A percentile compares a stretch with the other conserved stretches of the same genome.
Conservation (phyloP, 2,113 vertebrate genomes). For the Poecilia latipinna region DNA sequence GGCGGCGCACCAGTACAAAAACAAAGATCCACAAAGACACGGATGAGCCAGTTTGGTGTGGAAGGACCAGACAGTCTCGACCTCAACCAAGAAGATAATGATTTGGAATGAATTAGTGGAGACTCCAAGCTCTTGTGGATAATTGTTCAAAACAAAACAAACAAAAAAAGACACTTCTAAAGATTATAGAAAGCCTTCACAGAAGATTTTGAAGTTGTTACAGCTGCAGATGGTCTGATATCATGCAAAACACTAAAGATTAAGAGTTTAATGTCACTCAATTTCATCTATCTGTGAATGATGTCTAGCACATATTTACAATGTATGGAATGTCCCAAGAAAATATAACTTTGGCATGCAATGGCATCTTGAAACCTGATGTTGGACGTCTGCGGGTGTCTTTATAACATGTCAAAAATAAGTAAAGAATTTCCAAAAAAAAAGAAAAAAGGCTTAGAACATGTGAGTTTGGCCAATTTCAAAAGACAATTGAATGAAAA, state of each 20-base stretch:
- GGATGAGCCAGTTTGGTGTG: neutral
- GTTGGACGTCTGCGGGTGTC: too few relatives aligned
- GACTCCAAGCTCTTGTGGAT: neutral
- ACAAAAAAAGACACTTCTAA: neutral
- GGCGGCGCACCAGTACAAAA: too few relatives aligned
- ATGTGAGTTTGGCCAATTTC: neutral
- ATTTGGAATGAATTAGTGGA: neutral
- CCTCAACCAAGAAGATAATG: neutral
- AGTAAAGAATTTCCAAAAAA: neutral
- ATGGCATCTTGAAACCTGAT: too few relatives aligned
- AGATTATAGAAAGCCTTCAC: neutral
- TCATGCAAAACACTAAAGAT: neutral
- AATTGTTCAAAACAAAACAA: neutral
- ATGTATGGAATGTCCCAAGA: neutral
- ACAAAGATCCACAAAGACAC: too few relatives aligned
- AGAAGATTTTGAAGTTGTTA: too few relatives aligned
- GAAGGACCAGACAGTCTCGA: neutral
- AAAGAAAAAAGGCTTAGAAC: neutral
- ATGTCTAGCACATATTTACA: neutral
- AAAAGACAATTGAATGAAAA: neutral
- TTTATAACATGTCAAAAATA: too few relatives aligned
- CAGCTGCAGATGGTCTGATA: too few relatives aligned
- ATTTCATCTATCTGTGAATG: neutral
- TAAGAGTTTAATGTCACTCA: neutral
- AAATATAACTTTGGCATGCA: too few relatives aligned